phyloP scores from a whole-genome alignment of 2,113 vertebrate genomes.

The Larimichthys polyactis region DNA sequence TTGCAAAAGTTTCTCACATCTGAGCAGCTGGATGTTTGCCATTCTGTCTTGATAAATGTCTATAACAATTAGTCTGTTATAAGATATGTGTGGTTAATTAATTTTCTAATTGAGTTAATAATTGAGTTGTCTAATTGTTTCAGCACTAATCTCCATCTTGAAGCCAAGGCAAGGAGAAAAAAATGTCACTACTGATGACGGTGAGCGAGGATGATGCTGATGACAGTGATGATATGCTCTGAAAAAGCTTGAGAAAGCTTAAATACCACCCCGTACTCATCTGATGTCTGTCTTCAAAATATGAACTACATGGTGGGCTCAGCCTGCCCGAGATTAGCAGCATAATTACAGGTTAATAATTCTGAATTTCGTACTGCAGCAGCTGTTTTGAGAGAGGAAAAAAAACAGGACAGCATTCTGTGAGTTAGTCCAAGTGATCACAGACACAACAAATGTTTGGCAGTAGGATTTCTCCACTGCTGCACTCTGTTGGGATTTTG shows the following conservation, averaged over 20 bases:
- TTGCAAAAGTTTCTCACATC: not conserved
- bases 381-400: constrained; percentile 36
- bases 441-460: constrained; percentile 71
- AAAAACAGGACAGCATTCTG: constrained; percentile 35
- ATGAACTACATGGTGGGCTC: constrained; percentile 27
- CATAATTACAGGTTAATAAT: constrained; percentile 49
- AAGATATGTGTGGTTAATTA: not conserved
- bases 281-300: constrained; percentile 21
- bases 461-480: constrained; percentile 56
- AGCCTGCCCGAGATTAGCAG: constrained; percentile 35
- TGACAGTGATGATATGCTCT: constrained; percentile 3
- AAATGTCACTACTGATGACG: not conserved
- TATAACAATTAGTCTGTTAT: not conserved
- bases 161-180: not conserved
- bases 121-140: not conserved
- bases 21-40: not conserved
- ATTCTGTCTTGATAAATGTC: not conserved
- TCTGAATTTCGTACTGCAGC: constrained; percentile 45
- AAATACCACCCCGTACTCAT: constrained; percentile 15
- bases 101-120: not conserved
- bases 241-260: constrained; percentile 23
- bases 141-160: not conserved
- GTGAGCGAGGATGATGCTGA: not conserved
- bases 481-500: constrained; percentile 56
- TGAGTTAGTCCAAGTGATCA: constrained; percentile 60